A percentile compares a stretch with the other conserved stretches of the same genome.
Evolutionary conservation across 2,113 vertebrate species (phyloP).

Genomic region (Salvator merianae): DNA sequence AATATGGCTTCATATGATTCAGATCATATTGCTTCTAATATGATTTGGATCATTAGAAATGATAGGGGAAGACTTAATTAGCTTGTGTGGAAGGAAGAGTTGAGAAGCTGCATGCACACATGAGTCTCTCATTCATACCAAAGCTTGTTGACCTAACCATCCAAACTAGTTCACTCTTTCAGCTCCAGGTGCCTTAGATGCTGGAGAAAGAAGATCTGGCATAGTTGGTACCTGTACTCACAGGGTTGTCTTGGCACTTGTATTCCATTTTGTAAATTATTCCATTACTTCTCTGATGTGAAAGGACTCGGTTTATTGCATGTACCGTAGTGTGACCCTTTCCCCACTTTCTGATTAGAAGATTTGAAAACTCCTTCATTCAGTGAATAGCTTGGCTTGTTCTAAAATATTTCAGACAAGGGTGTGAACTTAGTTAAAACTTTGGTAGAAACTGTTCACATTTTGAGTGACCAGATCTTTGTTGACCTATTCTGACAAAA

Average conservation of each 20-base stretch:
- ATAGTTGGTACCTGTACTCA: neutral
- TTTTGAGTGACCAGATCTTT: neutral
- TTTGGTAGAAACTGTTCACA: neutral
- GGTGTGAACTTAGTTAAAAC: neutral
- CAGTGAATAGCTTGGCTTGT: neutral
- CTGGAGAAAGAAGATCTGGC: neutral
- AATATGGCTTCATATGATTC: too few species aligned
- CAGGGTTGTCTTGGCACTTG: neutral
- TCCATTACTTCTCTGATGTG: neutral
- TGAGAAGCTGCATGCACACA: too few species aligned
- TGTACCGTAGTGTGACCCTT: slow-evolving; percentile 26
- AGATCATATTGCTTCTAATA: too few species aligned
- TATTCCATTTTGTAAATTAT: neutral
- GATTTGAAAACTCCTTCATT: neutral
- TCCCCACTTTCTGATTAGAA: neutral
- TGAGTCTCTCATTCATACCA: neutral
- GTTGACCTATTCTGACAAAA: too few species aligned
- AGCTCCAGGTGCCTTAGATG: slow-evolving; percentile 15
- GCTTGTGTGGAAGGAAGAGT: too few species aligned
- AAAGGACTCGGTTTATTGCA: neutral
- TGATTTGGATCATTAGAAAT: too few species aligned
- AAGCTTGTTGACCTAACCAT: neutral
- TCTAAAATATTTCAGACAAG: neutral
- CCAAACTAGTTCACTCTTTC: too few species aligned
- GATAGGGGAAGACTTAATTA: too few species aligned